Evolutionary conservation across 2,888 invertebrate genomes (phyloP).

Genomic region (Steromphala cineraria): DNA sequence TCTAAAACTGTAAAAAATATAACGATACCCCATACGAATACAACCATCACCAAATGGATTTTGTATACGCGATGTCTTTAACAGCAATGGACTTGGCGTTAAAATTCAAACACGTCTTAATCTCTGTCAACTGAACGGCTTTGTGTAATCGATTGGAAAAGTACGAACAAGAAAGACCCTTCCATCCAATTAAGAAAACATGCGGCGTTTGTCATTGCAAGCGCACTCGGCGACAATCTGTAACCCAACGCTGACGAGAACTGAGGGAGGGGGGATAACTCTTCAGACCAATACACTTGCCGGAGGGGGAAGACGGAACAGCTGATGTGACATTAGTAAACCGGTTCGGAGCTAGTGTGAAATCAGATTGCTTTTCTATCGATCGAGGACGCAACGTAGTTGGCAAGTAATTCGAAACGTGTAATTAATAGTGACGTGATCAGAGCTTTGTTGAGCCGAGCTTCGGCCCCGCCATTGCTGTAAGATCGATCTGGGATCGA

Average conservation of each 20-base stretch:
- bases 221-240: background rate
- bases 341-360: background rate
- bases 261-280: constrained; percentile 2
- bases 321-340: constrained; percentile 1
- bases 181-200: constrained; percentile 20
- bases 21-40: background rate
- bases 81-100: background rate
- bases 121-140: background rate
- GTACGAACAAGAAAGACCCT: constrained; percentile 5
- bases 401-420: constrained; percentile 20
- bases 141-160: constrained; percentile 16
- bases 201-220: constrained; percentile 3
- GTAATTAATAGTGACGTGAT: constrained; percentile 20
- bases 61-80: too few species aligned
- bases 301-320: background rate
- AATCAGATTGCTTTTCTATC: constrained; percentile 17
- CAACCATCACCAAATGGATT: too few species aligned
- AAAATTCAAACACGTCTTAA: constrained; percentile 17
- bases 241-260: background rate
- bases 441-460: constrained; percentile 2
- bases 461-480: background rate
- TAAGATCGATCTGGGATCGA: background rate
- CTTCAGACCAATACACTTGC: background rate
- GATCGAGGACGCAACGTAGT: background rate
- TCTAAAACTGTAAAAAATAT: background rate